Percentiles rank a stretch among this genome's conserved stretches.
These are phyloP conservation scores for Drosophila anceps DNA, from an alignment of 2,888 invertebrate genomes.

Conservation along the genomic window DNA sequence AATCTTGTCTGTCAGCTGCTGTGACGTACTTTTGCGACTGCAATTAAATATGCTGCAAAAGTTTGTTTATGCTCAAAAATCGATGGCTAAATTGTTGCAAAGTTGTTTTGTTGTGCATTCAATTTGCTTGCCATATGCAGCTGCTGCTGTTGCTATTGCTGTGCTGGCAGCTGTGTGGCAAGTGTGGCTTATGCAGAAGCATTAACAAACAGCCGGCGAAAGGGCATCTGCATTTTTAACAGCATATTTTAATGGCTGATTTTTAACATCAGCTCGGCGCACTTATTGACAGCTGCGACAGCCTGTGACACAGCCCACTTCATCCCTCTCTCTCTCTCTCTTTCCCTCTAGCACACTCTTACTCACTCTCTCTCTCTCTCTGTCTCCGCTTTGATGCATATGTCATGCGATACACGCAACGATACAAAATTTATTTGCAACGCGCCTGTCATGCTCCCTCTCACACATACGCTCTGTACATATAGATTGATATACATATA, in stretches of 20 bases:
- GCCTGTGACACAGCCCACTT: conserved; percentile 43
- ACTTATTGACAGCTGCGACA: conserved; percentile 81
- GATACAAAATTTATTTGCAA: conserved; percentile 77
- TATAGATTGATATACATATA: conserved; percentile 23
- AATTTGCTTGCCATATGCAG: conserved; percentile 68
- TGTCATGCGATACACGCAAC: conserved; percentile 77
- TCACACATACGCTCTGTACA: background rate
- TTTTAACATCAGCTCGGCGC: conserved; percentile 77
- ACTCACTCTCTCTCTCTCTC: background rate
- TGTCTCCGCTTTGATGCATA: conserved; percentile 70
- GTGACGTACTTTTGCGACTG: background rate
- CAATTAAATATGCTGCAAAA: conserved; percentile 36
- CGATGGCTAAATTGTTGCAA: conserved; percentile 56
- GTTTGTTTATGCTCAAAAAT: conserved; percentile 31
- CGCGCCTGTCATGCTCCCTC: conserved; percentile 51
- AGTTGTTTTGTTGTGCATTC: conserved; percentile 65
- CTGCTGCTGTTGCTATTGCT: conserved; percentile 33
- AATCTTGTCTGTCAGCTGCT: background rate
- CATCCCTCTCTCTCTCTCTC: background rate
- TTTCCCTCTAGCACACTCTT: too few species aligned
- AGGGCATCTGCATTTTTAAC: conserved; percentile 76
- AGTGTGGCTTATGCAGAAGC: conserved; percentile 72
- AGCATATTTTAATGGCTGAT: conserved; percentile 80
- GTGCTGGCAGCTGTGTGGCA: conserved; percentile 30
- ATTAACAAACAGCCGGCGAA: conserved; percentile 66